Conservation (phyloP, 2,797 vertebrate species). For the Serranus cabrilla region DNA sequence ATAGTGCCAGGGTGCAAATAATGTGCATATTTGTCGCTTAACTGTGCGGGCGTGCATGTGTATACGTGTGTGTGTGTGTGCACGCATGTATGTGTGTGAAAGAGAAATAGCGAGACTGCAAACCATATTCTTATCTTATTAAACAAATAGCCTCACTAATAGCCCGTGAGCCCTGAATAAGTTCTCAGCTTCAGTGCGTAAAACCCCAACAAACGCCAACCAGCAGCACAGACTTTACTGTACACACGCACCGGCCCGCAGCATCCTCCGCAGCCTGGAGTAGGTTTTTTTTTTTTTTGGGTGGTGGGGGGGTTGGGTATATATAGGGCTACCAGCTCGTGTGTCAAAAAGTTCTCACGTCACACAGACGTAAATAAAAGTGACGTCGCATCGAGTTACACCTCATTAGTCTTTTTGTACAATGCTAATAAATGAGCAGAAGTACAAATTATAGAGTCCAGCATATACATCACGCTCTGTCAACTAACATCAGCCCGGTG, state of each 20-base stretch:
- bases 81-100: neutral
- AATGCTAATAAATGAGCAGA: conserved; percentile 92
- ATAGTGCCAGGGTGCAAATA: conserved; percentile 69
- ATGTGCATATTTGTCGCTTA: conserved; percentile 62
- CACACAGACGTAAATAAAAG: conserved; percentile 92
- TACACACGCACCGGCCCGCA: conserved; percentile 33
- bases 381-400: conserved; percentile 91
- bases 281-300: no score
- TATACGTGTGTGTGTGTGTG: neutral
- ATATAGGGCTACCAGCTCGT: conserved; percentile 34
- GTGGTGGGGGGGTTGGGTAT: no score
- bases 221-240: conserved; percentile 21
- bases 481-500: conserved; percentile 89
- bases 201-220: conserved; percentile 41
- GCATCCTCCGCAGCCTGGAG: conserved; percentile 28
- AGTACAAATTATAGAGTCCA: conserved; percentile 91
- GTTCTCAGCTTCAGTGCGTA: conserved; percentile 54
- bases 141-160: conserved; percentile 65
- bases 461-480: conserved; percentile 89
- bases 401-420: conserved; percentile 92
- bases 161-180: conserved; percentile 56
- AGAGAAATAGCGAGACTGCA: conserved; percentile 15
- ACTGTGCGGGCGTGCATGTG: conserved; percentile 29
- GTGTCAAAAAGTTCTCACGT: conserved; percentile 80
- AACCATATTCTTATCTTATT: conserved; percentile 65